These are phyloP conservation scores for Melangyna quadrimaculata DNA, from an alignment of 2,888 invertebrate species.

Conservation along the genomic window DNA sequence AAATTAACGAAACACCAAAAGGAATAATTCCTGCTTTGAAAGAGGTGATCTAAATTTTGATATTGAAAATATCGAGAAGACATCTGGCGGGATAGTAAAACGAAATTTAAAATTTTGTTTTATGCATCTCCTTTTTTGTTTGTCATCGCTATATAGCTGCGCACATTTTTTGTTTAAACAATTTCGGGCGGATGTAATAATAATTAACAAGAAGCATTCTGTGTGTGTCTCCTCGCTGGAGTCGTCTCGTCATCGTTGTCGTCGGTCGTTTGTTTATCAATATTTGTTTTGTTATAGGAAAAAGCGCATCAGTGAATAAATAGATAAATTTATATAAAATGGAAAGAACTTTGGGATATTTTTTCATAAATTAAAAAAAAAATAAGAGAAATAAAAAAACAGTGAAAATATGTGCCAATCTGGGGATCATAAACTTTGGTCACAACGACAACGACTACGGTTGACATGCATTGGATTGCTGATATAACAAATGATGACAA, in stretches of 20 bases:
- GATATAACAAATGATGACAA: slow-evolving; percentile 65
- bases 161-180: background rate
- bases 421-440: slow-evolving; percentile 30
- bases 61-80: slow-evolving; percentile 15
- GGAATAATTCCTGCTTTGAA: background rate
- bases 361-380: background rate
- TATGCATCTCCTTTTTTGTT: background rate
- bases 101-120: background rate
- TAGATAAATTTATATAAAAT: background rate
- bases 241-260: no score
- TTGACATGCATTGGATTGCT: slow-evolving; percentile 68
- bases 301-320: background rate
- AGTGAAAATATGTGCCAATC: slow-evolving; percentile 45
- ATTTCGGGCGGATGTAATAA: background rate
- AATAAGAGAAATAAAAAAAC: background rate
- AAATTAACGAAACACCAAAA: background rate
- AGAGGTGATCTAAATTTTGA: background rate
- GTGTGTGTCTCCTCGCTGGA: background rate
- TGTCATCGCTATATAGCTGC: background rate
- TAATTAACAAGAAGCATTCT: background rate
- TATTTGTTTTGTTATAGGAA: background rate
- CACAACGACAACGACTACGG: slow-evolving; percentile 20
- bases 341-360: slow-evolving; percentile 15
- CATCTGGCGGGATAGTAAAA: slow-evolving; percentile 33
- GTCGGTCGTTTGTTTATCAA: background rate